A percentile compares a stretch with the other conserved stretches of the same genome.
Conservation (phyloP, 37 sponge, comb jelly and placozoan genomes). For the Spongilla lacustris region DNA sequence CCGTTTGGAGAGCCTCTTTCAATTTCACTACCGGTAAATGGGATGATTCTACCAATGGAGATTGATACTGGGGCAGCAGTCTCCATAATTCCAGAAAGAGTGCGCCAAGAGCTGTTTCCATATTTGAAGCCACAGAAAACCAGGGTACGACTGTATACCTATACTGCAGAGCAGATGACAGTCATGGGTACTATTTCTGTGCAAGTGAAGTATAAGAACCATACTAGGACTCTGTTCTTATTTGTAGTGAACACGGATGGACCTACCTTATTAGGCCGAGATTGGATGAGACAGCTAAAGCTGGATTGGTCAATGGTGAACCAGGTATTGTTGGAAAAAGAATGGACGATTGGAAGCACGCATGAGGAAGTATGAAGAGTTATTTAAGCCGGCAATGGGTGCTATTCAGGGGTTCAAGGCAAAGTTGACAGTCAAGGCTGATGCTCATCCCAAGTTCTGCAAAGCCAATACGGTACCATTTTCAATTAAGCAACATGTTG, state of each 20-base stretch:
- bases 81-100: neutral
- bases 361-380: slow-evolving; percentile 11
- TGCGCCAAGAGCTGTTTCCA: neutral
- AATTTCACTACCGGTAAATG: neutral
- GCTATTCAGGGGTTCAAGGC: slow-evolving; percentile 6
- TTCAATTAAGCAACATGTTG: slow-evolving; percentile 19
- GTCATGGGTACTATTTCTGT: neutral
- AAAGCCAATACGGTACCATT: slow-evolving; percentile 36
- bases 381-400: slow-evolving; percentile 43
- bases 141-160: neutral
- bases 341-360: neutral
- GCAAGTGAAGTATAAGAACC: neutral
- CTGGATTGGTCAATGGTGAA: slow-evolving; percentile 17
- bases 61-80: neutral
- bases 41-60: neutral
- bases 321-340: neutral
- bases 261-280: slow-evolving; percentile 51
- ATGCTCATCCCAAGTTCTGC: slow-evolving; percentile 28
- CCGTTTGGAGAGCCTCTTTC: neutral
- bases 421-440: slow-evolving; percentile 9
- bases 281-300: slow-evolving; percentile 28
- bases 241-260: slow-evolving; percentile 34
- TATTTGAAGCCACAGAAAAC: neutral
- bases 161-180: neutral
- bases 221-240: neutral